Percentiles rank a stretch among this genome's conserved stretches.
Evolutionary conservation across 2,113 vertebrate species (phyloP).

Genomic region (Solenodon paradoxus): DNA sequence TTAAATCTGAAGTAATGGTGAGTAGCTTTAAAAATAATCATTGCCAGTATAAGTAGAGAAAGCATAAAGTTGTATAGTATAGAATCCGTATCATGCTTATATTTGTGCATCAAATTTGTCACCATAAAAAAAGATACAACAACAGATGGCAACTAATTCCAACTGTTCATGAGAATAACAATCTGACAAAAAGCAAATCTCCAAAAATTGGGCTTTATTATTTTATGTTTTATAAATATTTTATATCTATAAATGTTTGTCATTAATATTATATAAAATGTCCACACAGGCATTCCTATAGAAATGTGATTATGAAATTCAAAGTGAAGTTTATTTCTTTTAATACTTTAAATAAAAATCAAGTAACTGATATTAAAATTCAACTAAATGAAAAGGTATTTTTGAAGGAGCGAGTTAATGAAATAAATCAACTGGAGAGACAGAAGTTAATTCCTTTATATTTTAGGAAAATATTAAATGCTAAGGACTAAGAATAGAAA

Average conservation of each 20-base stretch:
- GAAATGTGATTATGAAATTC: neutral
- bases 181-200: neutral
- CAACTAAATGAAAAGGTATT: neutral
- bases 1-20: neutral
- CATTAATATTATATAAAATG: neutral
- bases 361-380: neutral
- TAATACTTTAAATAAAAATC: neutral
- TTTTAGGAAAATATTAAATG: neutral
- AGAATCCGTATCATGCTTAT: neutral
- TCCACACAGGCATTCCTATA: neutral
- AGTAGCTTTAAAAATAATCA: neutral
- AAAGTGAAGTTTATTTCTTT: neutral
- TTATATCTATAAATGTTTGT: neutral
- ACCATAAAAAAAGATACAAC: neutral
- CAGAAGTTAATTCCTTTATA: neutral
- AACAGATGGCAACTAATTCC: neutral
- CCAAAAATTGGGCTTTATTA: neutral
- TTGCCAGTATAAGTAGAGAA: neutral
- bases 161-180: neutral
- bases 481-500: neutral
- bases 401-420: neutral
- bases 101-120: neutral
- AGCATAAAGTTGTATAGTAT: neutral
- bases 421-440: neutral
- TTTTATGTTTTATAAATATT: neutral